Evolutionary conservation across 1,140 invertebrate genomes (phyloP), one percentile per base, ranked within the genome.

Genomic region (Nasonia longicornis): DNA sequence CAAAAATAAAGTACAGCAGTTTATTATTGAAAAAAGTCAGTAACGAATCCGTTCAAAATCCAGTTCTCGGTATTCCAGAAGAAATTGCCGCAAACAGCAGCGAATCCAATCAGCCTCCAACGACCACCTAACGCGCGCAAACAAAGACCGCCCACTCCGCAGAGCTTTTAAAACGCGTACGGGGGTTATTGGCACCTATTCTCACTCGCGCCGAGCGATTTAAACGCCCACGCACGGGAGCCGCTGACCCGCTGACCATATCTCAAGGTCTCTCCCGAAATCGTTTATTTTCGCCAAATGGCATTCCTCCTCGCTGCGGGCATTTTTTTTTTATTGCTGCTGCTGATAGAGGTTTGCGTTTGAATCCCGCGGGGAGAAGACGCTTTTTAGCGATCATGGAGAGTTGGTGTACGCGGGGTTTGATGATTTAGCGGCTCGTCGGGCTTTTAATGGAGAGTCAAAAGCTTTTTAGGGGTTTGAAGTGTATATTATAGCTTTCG

Each of bases 191-290:
- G 69, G 35, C 80, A 81, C 35, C 42, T 63, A 35, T 22, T 35
- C 20, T 14, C 26, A 3, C 42, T 16, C 7, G 2, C 31, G 66
- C 22, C 26, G 3, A 16, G 42, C 67, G 75, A 73, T 81, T 81
- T 58, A 63, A 63, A 77, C 70, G 70, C 74, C 75, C 69, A 67
- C 69, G 26, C 73, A 20, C 29, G 4, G 14, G 26, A 77, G 76
- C 76, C 63, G 42, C 71, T 82, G 76, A 82, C 76, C 81, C n/a
- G 38, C 45, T 69, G 71, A 75, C 35, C 70, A 79, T 58, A 77
- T 66, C 38, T 66, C 69, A 77, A 81, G 75, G 80, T 71, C 74
- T 4, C 64, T 12, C 11, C 26, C 8, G 29, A 12, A 10, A 26
- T 67, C 64, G 64, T 31, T 67, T 67, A 67, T 67, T 67, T 67